Conservation (phyloP, 1,140 invertebrate genomes). For the Hermetia illucens region DNA sequence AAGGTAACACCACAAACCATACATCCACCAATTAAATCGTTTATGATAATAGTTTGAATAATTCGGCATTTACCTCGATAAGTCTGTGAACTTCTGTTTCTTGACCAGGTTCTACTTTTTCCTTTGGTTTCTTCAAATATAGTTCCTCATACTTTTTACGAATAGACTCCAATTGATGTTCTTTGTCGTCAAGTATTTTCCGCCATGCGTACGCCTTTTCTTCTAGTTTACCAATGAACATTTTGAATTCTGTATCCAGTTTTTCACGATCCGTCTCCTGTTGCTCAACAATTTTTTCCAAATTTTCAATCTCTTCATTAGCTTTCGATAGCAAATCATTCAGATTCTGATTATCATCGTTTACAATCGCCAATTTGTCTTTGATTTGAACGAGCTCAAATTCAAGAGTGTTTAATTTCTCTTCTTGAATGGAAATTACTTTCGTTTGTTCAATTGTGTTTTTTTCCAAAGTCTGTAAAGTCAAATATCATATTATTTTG, state of each 20-base stretch:
- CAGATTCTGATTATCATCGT: conserved; percentile 17
- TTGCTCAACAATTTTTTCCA: conserved; percentile 22
- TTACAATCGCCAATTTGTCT: conserved; percentile 15
- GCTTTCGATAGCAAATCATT: conserved; percentile 14
- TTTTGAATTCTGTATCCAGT: conserved; percentile 20
- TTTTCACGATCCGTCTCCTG: conserved; percentile 23
- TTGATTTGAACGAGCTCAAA: conserved; percentile 14
- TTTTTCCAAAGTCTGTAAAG: conserved; percentile 18
- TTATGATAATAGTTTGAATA: background rate
- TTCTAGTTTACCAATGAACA: conserved; percentile 21
- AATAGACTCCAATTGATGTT: conserved; percentile 13
- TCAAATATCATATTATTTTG: background rate
- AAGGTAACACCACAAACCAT: background rate
- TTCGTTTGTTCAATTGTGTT: conserved; percentile 25
- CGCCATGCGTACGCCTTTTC: conserved; percentile 16
- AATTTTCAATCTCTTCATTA: conserved; percentile 14
- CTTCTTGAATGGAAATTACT: conserved; percentile 19
- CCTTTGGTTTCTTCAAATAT: background rate
- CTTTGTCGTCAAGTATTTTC: conserved; percentile 16
- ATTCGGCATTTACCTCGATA: background rate
- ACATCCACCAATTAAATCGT: conserved; percentile 7
- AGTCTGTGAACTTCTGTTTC: background rate
- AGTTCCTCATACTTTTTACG: conserved; percentile 2
- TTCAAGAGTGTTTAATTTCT: conserved; percentile 16
- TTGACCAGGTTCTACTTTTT: background rate